Evolutionary conservation across 2,888 invertebrate genomes (phyloP).

Genomic region (Blera fallax): DNA sequence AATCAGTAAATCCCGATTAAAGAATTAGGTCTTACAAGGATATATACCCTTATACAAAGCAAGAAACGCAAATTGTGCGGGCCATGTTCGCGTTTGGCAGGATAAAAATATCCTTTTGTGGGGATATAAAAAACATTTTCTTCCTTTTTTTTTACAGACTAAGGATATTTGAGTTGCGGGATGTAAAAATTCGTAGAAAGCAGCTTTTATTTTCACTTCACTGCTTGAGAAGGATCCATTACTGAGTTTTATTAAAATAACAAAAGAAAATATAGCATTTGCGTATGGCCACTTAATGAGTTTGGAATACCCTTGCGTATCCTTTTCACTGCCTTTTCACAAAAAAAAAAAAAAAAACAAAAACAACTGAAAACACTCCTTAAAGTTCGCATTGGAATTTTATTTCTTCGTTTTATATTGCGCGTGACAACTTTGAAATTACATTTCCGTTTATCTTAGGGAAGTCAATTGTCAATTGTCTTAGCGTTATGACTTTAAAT

Average conservation of each 20-base stretch:
- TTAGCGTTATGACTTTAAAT: neutral
- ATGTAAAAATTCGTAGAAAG: neutral
- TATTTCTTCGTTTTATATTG: neutral
- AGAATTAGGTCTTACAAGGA: conserved; percentile 6
- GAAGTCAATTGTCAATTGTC: conserved; percentile 12
- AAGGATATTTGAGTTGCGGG: neutral
- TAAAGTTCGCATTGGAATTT: neutral
- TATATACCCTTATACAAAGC: neutral
- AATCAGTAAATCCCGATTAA: conserved; percentile 31
- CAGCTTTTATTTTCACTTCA: conserved; percentile 8
- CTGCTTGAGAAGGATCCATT: conserved; percentile 7
- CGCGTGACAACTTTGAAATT: conserved; percentile 1
- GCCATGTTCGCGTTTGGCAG: neutral
- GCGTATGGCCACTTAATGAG: conserved; percentile 19
- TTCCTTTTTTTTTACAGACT: neutral
- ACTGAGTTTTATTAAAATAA: conserved; percentile 14
- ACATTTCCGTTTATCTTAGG: neutral
- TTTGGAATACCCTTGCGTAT: neutral
- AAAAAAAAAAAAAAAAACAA: neutral
- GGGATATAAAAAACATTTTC: neutral
- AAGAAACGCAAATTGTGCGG: neutral
- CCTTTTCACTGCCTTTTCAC: neutral
- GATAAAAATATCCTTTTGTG: neutral
- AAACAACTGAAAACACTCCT: too few relatives aligned
- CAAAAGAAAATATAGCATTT: conserved; percentile 1